Evolutionary conservation across 2,888 invertebrate species (phyloP).

Genomic region (Lydus trimaculatus): DNA sequence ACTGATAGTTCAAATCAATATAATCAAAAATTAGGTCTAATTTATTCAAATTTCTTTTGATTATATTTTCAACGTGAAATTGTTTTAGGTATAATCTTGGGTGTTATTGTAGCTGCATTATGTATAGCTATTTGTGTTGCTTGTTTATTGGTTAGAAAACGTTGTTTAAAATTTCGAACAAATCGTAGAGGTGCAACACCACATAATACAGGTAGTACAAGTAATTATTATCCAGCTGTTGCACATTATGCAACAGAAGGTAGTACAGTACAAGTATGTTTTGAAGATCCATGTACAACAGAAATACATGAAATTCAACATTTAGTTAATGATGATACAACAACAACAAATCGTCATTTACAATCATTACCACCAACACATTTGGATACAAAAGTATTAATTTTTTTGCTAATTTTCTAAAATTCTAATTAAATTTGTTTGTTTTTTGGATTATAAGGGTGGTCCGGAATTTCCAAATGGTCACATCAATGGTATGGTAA

Average conservation of each 20-base stretch:
- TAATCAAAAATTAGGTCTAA: slow-evolving; percentile 54
- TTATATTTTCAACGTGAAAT: background rate
- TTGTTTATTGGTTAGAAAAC: slow-evolving; percentile 62
- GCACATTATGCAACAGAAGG: slow-evolving; percentile 47
- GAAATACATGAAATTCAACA: slow-evolving; percentile 58
- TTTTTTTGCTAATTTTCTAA: background rate
- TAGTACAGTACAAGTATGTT: slow-evolving; percentile 45
- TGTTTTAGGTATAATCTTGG: slow-evolving; percentile 62
- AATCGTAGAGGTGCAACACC: slow-evolving; percentile 36
- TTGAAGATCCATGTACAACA: slow-evolving; percentile 48
- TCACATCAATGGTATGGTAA: slow-evolving; percentile 62
- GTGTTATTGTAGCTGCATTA: slow-evolving; percentile 60
- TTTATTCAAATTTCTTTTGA: slow-evolving; percentile 12
- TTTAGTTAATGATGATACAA: slow-evolving; percentile 52
- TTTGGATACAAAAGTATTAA: slow-evolving; percentile 66
- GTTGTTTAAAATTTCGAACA: slow-evolving; percentile 52
- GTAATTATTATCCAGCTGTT: slow-evolving; percentile 48
- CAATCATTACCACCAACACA: slow-evolving; percentile 52
- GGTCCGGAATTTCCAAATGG: slow-evolving; percentile 62
- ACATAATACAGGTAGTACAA: slow-evolving; percentile 42
- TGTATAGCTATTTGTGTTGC: slow-evolving; percentile 60
- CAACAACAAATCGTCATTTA: slow-evolving; percentile 56
- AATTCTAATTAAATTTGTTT: background rate
- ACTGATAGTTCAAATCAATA: slow-evolving; percentile 40
- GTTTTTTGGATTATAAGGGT: background rate